phyloP scores from a whole-genome alignment of 2,888 invertebrate genomes.

The Malthinus seriepunctatus region DNA sequence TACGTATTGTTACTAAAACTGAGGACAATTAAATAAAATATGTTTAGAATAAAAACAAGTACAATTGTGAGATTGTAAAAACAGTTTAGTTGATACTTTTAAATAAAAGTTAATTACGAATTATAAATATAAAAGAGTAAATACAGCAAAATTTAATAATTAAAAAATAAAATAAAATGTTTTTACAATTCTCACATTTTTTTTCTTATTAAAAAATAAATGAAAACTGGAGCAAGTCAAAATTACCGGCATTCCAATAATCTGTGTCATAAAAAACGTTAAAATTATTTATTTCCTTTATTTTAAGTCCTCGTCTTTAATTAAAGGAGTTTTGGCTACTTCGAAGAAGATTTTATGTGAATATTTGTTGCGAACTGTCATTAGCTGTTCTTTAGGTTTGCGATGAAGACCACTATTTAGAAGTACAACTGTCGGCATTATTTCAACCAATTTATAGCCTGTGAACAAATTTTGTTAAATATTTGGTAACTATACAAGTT shows the following conservation, averaged over 20 bases:
- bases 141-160: neutral
- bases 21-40: neutral
- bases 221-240: too few relatives aligned
- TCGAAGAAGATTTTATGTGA: conserved; percentile 92
- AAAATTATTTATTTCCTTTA: conserved; percentile 13
- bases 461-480: conserved; percentile 28
- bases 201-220: neutral
- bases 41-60: neutral
- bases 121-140: neutral
- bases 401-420: conserved; percentile 79
- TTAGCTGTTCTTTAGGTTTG: conserved; percentile 77
- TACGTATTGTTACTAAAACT: neutral
- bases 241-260: neutral
- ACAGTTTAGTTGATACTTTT: neutral
- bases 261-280: conserved; percentile 13
- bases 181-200: neutral
- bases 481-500: too few relatives aligned
- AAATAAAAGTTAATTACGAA: too few relatives aligned
- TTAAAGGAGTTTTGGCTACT: conserved; percentile 81
- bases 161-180: neutral
- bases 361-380: conserved; percentile 90
- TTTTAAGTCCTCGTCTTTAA: conserved; percentile 47
- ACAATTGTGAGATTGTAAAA: neutral
- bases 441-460: conserved; percentile 78
- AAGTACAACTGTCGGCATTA: conserved; percentile 69